phyloP scores from a whole-genome alignment of 92 coral and sea anemone species.

The Virgularia gustaviana region DNA sequence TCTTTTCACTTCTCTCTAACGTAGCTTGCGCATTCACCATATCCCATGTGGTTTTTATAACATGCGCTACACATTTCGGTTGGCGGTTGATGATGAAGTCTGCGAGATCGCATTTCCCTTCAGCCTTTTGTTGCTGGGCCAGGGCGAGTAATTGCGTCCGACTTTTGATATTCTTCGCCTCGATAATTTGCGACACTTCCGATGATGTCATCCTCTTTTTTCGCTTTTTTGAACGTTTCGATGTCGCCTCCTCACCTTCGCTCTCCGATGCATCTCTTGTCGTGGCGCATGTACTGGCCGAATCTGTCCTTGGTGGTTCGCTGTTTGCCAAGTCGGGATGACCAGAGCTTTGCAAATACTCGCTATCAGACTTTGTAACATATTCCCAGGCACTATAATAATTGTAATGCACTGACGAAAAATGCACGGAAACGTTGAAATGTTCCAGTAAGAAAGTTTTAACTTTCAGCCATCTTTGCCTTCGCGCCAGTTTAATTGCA shows the following conservation, averaged over 20 bases:
- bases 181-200: slow-evolving; percentile 33
- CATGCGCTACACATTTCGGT: slow-evolving; percentile 23
- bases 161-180: background rate
- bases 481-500: slow-evolving; percentile 25
- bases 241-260: background rate
- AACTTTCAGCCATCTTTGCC: slow-evolving; percentile 39
- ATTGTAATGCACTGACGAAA: slow-evolving; percentile 37
- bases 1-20: slow-evolving; percentile 20
- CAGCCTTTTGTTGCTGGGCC: slow-evolving; percentile 37
- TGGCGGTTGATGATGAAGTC: slow-evolving; percentile 27
- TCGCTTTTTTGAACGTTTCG: background rate
- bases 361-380: slow-evolving; percentile 22
- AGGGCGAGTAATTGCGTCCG: slow-evolving; percentile 5
- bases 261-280: background rate
- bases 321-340: slow-evolving; percentile 36
- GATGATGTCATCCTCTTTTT: slow-evolving; percentile 30
- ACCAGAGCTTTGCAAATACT: slow-evolving; percentile 5
- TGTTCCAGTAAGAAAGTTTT: slow-evolving; percentile 4
- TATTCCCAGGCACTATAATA: slow-evolving; percentile 43
- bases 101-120: slow-evolving; percentile 31
- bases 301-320: slow-evolving; percentile 39
- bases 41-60: slow-evolving; percentile 45
- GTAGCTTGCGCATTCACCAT: slow-evolving; percentile 30
- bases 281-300: slow-evolving; percentile 3
- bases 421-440: slow-evolving; percentile 32